Base-by-base conservation (phyloP, 2,113 vertebrate genomes). In the Corythornis vintsioides region DNA sequence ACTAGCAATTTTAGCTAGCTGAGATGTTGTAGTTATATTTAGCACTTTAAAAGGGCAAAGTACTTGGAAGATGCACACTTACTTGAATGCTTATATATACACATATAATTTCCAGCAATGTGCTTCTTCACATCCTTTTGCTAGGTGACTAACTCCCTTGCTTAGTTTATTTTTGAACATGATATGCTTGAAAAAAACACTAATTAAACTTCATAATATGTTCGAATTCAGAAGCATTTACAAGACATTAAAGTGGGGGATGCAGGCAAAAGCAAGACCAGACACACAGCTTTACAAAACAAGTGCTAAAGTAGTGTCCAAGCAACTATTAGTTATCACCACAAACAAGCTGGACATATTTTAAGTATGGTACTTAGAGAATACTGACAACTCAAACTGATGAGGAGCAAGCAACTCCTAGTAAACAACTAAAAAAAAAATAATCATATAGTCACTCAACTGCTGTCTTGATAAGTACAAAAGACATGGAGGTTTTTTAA, bases 11-110 rank as follows among this genome's bases (percentile, higher is more conserved):
- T 89, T 40, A 86, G 71, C 66, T 79, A 7, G 3, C 73, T 79
- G 74, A 67, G 35, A 77, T 12, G 8, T 42, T 94, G 88, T 73
- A 86, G 88, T 70, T 92, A 82, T 86, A 95, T 88, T 92, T 93
- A 95, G 83, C 48, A 33, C 31, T 88, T 88, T 67, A 61, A 94
- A 93, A 83, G 91, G 79, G 82, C 79, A 75, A 89, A 87, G 73
- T 86, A 88, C 80, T 93, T 71, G 40, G 45, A 86, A 94, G 63
- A 92, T 70, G 35, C 18, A 85, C 12, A 61, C 35, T 79, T 92
- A 87, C 72, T 91, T 72, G 53, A 45, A 93, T 82, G 59, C 50
- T 80, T 73, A 26, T 48, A 40, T 33, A 20, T 78, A 66, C n/a
- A 21, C 72, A 50, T 24, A 50, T 52, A 52, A 61, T 72, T 93